Base-by-base conservation (phyloP, 1,140 invertebrate genomes). In the Drosophila eugracilis region DNA sequence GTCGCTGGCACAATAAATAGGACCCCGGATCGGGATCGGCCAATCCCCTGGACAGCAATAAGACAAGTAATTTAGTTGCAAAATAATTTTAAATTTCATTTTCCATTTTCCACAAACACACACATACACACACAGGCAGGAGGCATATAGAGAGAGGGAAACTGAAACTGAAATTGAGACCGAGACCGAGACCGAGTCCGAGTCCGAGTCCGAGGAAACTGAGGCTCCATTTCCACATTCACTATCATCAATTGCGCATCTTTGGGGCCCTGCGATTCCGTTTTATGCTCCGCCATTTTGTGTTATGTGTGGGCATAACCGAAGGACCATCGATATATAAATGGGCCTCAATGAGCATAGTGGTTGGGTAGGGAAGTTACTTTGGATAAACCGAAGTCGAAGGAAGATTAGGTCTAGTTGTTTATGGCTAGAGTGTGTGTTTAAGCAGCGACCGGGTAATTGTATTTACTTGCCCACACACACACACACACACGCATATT, bases 61-160 rank as follows among this genome's bases (percentile, higher is more conserved):
- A 88, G 81, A 86, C 81, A 86, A 86, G 81, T 86, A 86, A 86
- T 86, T 86, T 86, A 86, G 63, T 78, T 86, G 81, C 81, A 88
- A 86, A 86, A 86, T 86, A 86, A 86, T 86, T 86, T 86, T 86
- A 86, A 86, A 86, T 86, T 86, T 86, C 83, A 86, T 86, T 86
- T 85, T 85, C 75, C 79, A 83, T 78, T 83, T 83, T 75, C 79
- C 77, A 78, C 26, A 54, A 17, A 47, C 26, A n/a, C 10, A n/a
- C 30, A 1, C 30, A 36, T n/a, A 36, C 36, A 17, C 36, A 39
- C 5, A 10, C 2, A 17, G 36, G n/a, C n/a, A n/a, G n/a, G n/a
- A n/a, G n/a, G n/a, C n/a, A n/a, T n/a, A n/a, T n/a, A n/a, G n/a
- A n/a, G n/a, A n/a, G n/a, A n/a, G n/a, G n/a, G n/a, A n/a, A n/a